Conservation (phyloP, 2,888 invertebrate species). For the Hedya salicella region DNA sequence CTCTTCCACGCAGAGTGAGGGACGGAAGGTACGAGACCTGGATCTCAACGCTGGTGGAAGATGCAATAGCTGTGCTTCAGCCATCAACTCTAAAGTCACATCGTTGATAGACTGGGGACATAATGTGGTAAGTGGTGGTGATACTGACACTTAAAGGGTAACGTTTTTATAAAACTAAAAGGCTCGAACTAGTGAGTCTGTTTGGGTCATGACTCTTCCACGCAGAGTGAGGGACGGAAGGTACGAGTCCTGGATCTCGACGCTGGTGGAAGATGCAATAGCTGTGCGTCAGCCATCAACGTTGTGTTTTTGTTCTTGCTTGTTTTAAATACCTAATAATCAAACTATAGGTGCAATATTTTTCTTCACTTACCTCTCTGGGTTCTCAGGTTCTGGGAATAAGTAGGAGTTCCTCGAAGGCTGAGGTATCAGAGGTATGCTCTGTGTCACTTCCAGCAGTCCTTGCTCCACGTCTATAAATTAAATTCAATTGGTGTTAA, state of each 20-base stretch:
- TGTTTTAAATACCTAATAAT: no score
- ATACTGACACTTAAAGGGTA: no score
- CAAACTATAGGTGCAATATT: no score
- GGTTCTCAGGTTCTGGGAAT: slow-evolving; percentile 15
- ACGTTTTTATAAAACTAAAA: no score
- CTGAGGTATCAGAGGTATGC: slow-evolving; percentile 34
- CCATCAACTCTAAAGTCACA: slow-evolving; percentile 84
- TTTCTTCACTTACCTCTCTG: slow-evolving; percentile 14
- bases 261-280: slow-evolving; percentile 86
- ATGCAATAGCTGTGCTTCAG: slow-evolving; percentile 86
- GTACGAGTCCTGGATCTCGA: slow-evolving; percentile 88
- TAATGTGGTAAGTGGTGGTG: slow-evolving; percentile 78
- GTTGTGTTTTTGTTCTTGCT: no score
- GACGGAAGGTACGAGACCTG: slow-evolving; percentile 87
- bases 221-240: slow-evolving; percentile 89
- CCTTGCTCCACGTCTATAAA: slow-evolving; percentile 34
- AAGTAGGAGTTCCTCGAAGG: slow-evolving; percentile 18
- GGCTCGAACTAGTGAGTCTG: no score
- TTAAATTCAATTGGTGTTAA: slow-evolving; percentile 18
- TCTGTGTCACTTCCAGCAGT: slow-evolving; percentile 31
- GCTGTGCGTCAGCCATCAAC: slow-evolving; percentile 84
- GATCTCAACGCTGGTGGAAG: slow-evolving; percentile 86
- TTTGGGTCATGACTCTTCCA: slow-evolving; percentile 83
- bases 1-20: no score
- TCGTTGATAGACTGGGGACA: slow-evolving; percentile 88